Evolutionary conservation across 1,140 invertebrate species (phyloP).

Genomic region (Drosophila orosa): DNA sequence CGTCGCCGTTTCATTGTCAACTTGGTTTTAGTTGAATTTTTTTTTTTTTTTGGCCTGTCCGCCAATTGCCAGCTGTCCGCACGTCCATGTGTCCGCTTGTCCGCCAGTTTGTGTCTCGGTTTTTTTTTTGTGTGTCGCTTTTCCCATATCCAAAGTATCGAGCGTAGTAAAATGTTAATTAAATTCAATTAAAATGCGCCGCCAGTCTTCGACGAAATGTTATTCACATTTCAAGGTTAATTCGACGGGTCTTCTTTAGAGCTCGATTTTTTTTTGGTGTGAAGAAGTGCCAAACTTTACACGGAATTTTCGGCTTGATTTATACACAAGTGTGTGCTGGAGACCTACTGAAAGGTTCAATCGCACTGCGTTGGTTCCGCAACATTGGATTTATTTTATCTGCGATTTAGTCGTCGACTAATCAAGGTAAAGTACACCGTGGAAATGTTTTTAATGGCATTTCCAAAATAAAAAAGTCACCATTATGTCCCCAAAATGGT

Average conservation of each 20-base stretch:
- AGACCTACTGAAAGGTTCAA: slow-evolving; percentile 47
- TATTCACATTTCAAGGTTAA: slow-evolving; percentile 79
- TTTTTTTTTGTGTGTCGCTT: slow-evolving; percentile 31
- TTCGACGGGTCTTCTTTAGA: slow-evolving; percentile 56
- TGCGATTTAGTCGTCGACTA: slow-evolving; percentile 18
- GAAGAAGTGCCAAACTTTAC: slow-evolving; percentile 72
- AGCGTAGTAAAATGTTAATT: slow-evolving; percentile 77
- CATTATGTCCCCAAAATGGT: background rate
- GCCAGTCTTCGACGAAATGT: slow-evolving; percentile 79
- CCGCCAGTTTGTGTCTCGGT: slow-evolving; percentile 20
- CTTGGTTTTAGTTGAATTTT: slow-evolving; percentile 16
- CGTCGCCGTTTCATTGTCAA: slow-evolving; percentile 77
- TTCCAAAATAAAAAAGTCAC: background rate
- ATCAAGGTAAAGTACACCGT: slow-evolving; percentile 59
- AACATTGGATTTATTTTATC: slow-evolving; percentile 66
- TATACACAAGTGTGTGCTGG: slow-evolving; percentile 15
- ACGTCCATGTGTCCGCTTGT: slow-evolving; percentile 18
- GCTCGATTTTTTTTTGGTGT: slow-evolving; percentile 35
- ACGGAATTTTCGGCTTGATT: slow-evolving; percentile 4
- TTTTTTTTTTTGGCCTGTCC: slow-evolving; percentile 32
- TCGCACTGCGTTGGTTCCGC: slow-evolving; percentile 63
- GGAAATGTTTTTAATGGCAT: slow-evolving; percentile 44
- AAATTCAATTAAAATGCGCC: slow-evolving; percentile 81
- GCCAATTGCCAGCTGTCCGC: slow-evolving; percentile 46
- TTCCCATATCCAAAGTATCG: slow-evolving; percentile 81